A percentile compares a stretch with the other conserved stretches of the same genome.
These are phyloP conservation scores for Hypena proboscidalis DNA, from an alignment of 2,888 invertebrate species.

Conservation along the genomic window DNA sequence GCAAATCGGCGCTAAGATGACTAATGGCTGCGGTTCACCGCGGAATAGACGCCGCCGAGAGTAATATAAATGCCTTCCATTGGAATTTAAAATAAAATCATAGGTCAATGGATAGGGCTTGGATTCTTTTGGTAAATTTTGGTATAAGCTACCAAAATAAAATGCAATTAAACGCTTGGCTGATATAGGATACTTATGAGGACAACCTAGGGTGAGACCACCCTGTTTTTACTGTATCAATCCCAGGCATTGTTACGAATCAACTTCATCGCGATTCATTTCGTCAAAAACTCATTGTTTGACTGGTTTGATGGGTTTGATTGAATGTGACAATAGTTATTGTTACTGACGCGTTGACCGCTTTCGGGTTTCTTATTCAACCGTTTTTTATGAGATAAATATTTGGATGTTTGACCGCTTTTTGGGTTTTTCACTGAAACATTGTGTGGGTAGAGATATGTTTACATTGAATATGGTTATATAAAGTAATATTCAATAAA, in stretches of 20 bases:
- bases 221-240: conserved; percentile 80
- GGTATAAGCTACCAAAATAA: too few relatives aligned
- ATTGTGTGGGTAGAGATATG: conserved; percentile 30
- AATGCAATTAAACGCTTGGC: too few relatives aligned
- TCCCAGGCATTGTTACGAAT: conserved; percentile 67
- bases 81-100: too few relatives aligned
- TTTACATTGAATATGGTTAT: conserved; percentile 27
- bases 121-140: too few relatives aligned
- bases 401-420: conserved; percentile 53
- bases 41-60: conserved; percentile 6
- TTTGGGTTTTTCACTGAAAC: conserved; percentile 45
- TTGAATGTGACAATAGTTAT: conserved; percentile 82
- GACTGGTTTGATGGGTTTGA: conserved; percentile 76
- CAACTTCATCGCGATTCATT: conserved; percentile 71
- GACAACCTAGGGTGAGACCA: conserved; percentile 84
- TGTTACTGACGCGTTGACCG: conserved; percentile 66
- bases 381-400: conserved; percentile 53
- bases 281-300: conserved; percentile 69
- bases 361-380: conserved; percentile 60
- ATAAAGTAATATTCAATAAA: conserved; percentile 14
- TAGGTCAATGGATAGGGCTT: too few relatives aligned
- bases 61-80: not conserved
- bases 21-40: conserved; percentile 8
- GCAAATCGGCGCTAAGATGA: conserved; percentile 8
- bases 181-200: too few relatives aligned